Base-by-base conservation (phyloP, 2,113 vertebrate genomes). In the Gadus macrocephalus region DNA sequence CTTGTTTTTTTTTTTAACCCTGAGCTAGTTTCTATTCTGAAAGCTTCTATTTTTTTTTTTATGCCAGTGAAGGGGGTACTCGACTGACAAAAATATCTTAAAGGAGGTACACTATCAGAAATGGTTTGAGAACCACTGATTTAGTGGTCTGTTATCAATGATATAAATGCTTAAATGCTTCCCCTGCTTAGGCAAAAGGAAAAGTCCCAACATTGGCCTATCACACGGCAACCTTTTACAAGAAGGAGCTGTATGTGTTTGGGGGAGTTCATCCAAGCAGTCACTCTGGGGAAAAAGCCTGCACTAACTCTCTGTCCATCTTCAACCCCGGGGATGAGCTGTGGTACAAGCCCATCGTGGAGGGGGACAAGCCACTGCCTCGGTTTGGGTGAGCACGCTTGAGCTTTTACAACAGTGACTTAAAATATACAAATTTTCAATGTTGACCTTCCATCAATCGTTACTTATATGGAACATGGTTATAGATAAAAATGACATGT, bases 271-370 rank as follows among this genome's bases (percentile, higher is more conserved):
- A 86, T 15, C 87, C 90, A 3, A 83, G 82, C 63, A 80, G 72
- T 8, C 81, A 86, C 0, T 77, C 88, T 62, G 82, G 77, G 65
- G 84, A 75, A 53, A 91, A 86, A 62, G 69, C 73, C 53, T 94
- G 93, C 88, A 95, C 93, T 75, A 95, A 95, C 22, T 27, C 88
- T 3, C 86, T 96, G 20, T 95, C 93, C 78, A 89, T 96, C 84
- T 97, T 95, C 73, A 97, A 93, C 85, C 93, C 94, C 6, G 94
- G 96, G 70, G 92, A 92, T 86, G 91, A 93, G 81, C 92, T 97
- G 70, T 97, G 95, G 95, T 97, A 97, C 81, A 91, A 95, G 78
- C 95, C 95, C 61, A 95, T 96, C 53, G 92, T 93, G 66, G 95
- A 95, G 78, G 95, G 95, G n/a, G 88, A 93, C 64, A 91, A 82